Conservation (phyloP, 1,140 invertebrate genomes). For the Ylistrum balloti region DNA sequence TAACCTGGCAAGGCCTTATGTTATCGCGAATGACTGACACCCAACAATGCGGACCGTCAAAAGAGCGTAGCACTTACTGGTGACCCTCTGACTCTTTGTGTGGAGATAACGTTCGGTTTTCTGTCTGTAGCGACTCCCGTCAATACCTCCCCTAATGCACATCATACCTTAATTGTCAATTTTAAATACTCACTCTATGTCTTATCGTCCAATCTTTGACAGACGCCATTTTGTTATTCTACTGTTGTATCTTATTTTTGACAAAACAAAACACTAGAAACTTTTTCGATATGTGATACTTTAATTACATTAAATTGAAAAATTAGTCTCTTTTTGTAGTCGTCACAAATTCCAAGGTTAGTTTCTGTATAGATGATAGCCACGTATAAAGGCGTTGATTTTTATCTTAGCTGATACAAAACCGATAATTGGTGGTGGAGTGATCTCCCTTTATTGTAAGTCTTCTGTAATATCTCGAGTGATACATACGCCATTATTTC, state of each 20-base stretch:
- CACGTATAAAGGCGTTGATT: not conserved
- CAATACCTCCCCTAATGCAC: not conserved
- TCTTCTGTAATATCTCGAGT: constrained; percentile 34
- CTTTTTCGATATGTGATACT: constrained; percentile 39
- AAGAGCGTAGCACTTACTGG: constrained; percentile 6
- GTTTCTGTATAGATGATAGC: not conserved
- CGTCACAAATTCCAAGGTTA: constrained; percentile 19
- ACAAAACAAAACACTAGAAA: constrained; percentile 35
- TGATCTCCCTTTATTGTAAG: constrained; percentile 19
- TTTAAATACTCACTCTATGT: constrained; percentile 20
- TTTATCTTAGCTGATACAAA: constrained; percentile 19
- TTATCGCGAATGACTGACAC: constrained; percentile 32
- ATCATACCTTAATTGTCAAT: constrained; percentile 35
- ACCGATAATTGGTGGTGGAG: constrained; percentile 19
- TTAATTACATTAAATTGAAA: constrained; percentile 35
- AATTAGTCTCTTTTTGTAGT: constrained; percentile 14
- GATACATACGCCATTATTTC: constrained; percentile 32
- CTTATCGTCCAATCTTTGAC: constrained; percentile 3
- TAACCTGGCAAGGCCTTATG: not conserved
- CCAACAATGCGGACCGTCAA: not conserved
- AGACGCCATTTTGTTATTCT: constrained; percentile 32
- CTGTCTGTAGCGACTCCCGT: constrained; percentile 24
- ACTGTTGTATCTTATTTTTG: constrained; percentile 14
- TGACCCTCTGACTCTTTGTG: constrained; percentile 31
- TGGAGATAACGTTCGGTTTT: not conserved